Evolutionary conservation across 2,888 invertebrate species (phyloP), one percentile per base, ranked within the genome.

Genomic region (Caprella mutica): DNA sequence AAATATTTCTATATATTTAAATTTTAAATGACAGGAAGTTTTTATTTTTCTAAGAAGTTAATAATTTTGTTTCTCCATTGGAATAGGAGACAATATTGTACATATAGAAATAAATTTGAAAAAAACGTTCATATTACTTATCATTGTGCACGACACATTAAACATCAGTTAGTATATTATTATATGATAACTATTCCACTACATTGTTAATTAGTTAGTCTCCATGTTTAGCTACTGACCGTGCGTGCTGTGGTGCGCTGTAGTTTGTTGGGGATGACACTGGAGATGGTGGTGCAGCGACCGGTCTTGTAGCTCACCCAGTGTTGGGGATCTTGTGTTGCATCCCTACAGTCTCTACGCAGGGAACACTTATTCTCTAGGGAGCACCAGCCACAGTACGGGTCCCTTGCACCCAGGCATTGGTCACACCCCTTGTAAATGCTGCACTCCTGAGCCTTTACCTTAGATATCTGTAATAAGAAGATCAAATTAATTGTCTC

Each of bases 331-430:
- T 92, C 89, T 72, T 87, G 85, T 42, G 89, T 89, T 66, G 90
- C 88, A 69, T 73, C 89, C 70, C 87, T 86, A 73, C 96, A 96
- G 71, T 87, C 89, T 54, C 87, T 86, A 65, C 89, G 81, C 59
- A 92, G 77, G 69, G 89, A 92, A 75, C 96, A 96, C 70, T 81
- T 81, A 71, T 92, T 93, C 75, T 92, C 92, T 67, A 92, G 76
- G 35, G 91, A 90, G 77, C 94, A 94, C 94, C 94, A 94, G 62
- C 94, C 94, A 74, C 94, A 96, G 73, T 93, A 94, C 0, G 94
- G 94, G 78, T 94, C 93, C 73, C 87, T 86, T 65, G 90, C 91
- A 69, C 87, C 88, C 66, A 94, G 80, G 74, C 93, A 94, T 69
- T 87, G 87, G 74, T 85, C 82, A 74, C 93, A 93, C 58, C 87